Base-by-base conservation (phyloP, 92 coral and sea anemone genomes). In the Actinostola sp. region DNA sequence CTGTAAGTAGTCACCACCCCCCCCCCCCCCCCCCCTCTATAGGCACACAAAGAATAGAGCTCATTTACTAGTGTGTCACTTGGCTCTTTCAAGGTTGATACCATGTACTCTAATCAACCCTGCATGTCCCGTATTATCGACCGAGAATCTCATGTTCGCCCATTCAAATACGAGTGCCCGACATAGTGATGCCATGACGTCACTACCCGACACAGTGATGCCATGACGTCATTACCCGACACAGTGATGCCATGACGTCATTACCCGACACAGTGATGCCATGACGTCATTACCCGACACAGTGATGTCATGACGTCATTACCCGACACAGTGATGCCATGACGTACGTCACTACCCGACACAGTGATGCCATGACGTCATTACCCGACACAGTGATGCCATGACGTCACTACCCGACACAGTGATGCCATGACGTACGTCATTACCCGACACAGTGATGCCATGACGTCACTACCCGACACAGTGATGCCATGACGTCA, bases 1-100 rank as follows among this genome's bases (percentile, higher is more conserved):
- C 42, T 62, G 87, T 82, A 61, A 32, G 70, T 29, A 38, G 15
- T 3, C 16, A 20, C 17, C 49, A 19, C 34, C 30, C n/a, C n/a
- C n/a, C n/a, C n/a, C n/a, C n/a, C n/a, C n/a, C n/a, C n/a, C n/a
- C n/a, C n/a, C 26, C n/a, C 25, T 4, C 28, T 33, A 15, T 28
- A 34, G 15, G 49, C 31, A 60, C n/a, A n/a, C n/a, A n/a, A n/a
- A n/a, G n/a, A n/a, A n/a, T n/a, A n/a, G n/a, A n/a, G n/a, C n/a
- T n/a, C n/a, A n/a, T n/a, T n/a, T n/a, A n/a, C n/a, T n/a, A n/a
- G n/a, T n/a, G n/a, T n/a, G n/a, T n/a, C n/a, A n/a, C n/a, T n/a
- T n/a, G n/a, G n/a, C n/a, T n/a, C n/a, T n/a, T n/a, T n/a, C n/a
- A n/a, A n/a, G n/a, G n/a, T n/a, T n/a, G n/a, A n/a, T n/a, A n/a